Base-by-base conservation (phyloP, 2,113 vertebrate genomes). In the Eublepharis macularius region DNA sequence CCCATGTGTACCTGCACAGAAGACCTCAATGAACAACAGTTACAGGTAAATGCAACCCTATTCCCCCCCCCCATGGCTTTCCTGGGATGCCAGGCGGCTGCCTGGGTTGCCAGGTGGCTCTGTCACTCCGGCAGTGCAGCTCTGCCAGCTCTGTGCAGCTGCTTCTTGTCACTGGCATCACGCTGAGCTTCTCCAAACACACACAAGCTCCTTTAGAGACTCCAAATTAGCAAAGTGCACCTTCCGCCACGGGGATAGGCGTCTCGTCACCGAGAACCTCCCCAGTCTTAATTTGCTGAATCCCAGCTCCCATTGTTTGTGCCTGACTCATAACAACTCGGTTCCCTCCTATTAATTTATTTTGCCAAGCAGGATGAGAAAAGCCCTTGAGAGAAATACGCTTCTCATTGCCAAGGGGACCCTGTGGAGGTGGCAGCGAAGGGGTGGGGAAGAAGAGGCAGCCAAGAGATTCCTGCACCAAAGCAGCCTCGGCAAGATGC, bases 331-430 rank as follows among this genome's bases (percentile, higher is more conserved):
- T 76, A 75, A 72, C 1, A 4, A 9, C 16, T 29, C 41, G 78
- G 54, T 81, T 90, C 47, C 79, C 26, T 90, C 84, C 82, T 26
- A n/a, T 83, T 82, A 45, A 79, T 87, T 85, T 80, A 0, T 82
- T 88, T 81, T 72, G 34, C 8, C 2, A 36, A 41, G 47, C 21
- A 54, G 81, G 60, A 1, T 83, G 77, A 72, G 45, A 41, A 82
- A 85, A 91, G 57, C 80, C 83, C 39, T 83, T 47, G 45, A 21
- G 54, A 66, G 39, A 41, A 29, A 26, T 47, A 4, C 41, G 21
- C 2, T 0, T 88, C 80, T 45, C 32, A 7, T 88, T 80, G 80
- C 65, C 51, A 32, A 24, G 54, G 9, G 47, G 47, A 54, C n/a
- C 8, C 81, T 88, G 76, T 76, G 17, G 41, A 63, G 21, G 63